Base-by-base conservation (phyloP, 1,140 invertebrate genomes). In the Dinoponera quadriceps region DNA sequence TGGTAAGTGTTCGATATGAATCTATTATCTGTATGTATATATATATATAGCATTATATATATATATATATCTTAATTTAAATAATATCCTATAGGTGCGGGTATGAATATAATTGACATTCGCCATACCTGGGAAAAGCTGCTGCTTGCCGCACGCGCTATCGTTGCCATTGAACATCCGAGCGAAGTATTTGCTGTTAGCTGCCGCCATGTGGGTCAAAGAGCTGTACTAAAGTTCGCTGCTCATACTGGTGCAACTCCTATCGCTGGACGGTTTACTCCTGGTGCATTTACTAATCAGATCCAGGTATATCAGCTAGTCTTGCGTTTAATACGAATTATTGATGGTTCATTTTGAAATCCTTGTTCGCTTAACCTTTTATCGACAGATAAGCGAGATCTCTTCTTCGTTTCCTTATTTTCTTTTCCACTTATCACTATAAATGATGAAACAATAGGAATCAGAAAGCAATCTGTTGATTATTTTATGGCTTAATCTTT, bases 51-150 rank as follows among this genome's bases (percentile, higher is more conserved):
- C n/a, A n/a, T n/a, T n/a, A n/a, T n/a, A n/a, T n/a, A n/a, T n/a
- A n/a, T n/a, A n/a, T n/a, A n/a, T n/a, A n/a, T 44, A 9, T 44
- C 11, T 11, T 44, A 44, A 44, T 9, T 44, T 44, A 44, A 9
- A 5, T 9, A 5, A 44, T 44, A 44, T 44, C 11, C 38, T 44
- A 14, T 48, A 84, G 83, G 77, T 55, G 80, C 85, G 78, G 93
- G 92, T 92, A 96, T 98, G 7, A 97, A 99, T 93, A 98, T 99
- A 86, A 98, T 99, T 92, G 99, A 99, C 93, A 94, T 99, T 85
- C 96, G 97, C 73, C 98, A 98, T 90, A 99, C 99, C 0, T 99
- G 99, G 98, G 99, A 99, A 93, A 99, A 99, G 94, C 95, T 99
- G 0, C 95, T 99, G 63, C 94, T 99, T 78, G 99, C 99, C 88